phyloP scores from a whole-genome alignment of 2,113 vertebrate species.

The Recurvirostra avosetta region DNA sequence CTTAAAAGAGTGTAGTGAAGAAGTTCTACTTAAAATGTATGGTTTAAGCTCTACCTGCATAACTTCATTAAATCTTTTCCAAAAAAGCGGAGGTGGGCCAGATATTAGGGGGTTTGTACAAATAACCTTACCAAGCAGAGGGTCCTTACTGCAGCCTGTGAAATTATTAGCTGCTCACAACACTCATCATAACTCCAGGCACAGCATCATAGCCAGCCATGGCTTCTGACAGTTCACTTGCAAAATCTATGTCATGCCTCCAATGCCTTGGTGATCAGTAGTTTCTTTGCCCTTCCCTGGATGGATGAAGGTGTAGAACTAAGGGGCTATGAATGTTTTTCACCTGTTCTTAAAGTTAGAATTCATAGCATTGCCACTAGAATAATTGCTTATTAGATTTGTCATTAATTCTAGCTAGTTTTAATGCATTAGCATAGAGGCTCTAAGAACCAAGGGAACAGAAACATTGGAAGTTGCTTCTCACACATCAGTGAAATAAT shows the following conservation, averaged over 20 bases:
- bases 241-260: neutral
- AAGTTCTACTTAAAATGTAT: neutral
- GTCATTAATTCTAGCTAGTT: conserved; percentile 7
- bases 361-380: neutral
- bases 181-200: neutral
- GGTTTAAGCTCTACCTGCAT: neutral
- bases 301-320: neutral
- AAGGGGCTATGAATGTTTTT: neutral
- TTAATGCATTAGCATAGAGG: neutral
- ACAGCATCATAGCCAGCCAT: neutral
- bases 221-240: neutral
- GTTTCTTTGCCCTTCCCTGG: neutral
- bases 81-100: neutral
- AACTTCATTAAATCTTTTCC: neutral
- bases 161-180: neutral
- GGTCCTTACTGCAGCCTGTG: neutral
- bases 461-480: neutral
- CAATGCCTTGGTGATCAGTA: neutral
- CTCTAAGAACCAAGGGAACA: neutral
- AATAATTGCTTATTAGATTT: neutral
- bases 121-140: neutral
- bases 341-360: neutral
- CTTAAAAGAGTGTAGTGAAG: neutral
- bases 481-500: conserved; percentile 19
- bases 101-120: neutral